Conservation (phyloP, 2,113 vertebrate genomes). For the Numida meleagris region DNA sequence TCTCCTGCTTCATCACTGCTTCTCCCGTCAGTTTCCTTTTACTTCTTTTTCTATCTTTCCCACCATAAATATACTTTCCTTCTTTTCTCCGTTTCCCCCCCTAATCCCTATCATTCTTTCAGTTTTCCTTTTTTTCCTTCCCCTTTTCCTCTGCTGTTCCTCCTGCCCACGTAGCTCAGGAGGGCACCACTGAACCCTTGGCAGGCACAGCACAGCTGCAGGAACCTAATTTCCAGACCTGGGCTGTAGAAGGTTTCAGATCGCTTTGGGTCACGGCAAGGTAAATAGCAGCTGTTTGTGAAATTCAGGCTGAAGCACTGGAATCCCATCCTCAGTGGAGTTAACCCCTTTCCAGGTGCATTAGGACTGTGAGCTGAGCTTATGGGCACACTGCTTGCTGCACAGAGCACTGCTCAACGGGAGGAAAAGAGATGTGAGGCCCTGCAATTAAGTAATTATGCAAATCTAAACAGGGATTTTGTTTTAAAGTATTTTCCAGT, state of each 20-base stretch:
- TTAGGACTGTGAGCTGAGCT: not conserved
- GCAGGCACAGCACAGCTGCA: not conserved
- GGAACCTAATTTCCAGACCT: not conserved
- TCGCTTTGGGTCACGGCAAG: not conserved
- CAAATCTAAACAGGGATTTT: constrained; percentile 69
- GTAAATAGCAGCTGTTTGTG: not conserved
- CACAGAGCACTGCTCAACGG: not conserved
- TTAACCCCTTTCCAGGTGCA: not conserved
- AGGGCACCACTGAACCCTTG: not conserved
- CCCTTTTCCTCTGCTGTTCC: not conserved
- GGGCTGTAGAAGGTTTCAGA: not conserved
- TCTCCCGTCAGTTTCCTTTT: not conserved
- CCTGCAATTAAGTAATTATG: constrained; percentile 72
- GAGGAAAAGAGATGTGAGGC: constrained; percentile 50
- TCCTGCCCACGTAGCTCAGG: not conserved
- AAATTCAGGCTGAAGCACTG: not conserved
- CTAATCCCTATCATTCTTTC: not conserved
- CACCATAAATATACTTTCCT: not conserved
- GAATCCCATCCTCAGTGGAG: not conserved
- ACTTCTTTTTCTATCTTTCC: not conserved
- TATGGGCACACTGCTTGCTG: not conserved
- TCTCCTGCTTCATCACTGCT: not conserved
- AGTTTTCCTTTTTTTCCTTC: not conserved
- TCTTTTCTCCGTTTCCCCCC: accelerated
- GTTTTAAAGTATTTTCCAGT: constrained; percentile 61